A percentile compares a stretch with the other conserved stretches of the same genome.
Conservation (phyloP, 2,113 vertebrate genomes). For the Dinomys branickii region DNA sequence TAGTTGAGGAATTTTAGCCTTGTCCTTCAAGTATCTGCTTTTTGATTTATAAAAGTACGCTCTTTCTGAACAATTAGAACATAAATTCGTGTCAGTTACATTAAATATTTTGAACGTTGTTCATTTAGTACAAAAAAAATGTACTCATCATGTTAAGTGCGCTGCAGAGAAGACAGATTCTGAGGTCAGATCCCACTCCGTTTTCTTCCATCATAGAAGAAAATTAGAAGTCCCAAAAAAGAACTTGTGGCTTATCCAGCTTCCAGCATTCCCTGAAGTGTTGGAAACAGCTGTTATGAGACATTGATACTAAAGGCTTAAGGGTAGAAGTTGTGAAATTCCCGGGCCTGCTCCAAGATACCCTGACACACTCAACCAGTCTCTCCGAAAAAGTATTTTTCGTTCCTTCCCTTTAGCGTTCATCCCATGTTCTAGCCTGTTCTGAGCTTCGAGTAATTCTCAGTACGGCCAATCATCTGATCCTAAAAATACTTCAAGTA, state of each 20-base stretch:
- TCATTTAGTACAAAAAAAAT: conserved; percentile 10
- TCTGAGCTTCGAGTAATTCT: neutral
- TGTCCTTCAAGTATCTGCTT: neutral
- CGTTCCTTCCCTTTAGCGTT: neutral
- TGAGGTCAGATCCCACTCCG: neutral
- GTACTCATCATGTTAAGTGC: neutral
- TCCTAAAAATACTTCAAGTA: neutral
- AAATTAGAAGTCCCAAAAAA: neutral
- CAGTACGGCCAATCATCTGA: neutral
- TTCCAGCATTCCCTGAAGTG: neutral
- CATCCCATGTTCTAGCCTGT: neutral
- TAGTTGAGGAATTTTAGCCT: neutral
- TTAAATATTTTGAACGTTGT: conserved; percentile 29
- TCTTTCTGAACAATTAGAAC: conserved; percentile 42
- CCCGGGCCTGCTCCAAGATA: neutral
- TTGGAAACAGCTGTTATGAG: neutral
- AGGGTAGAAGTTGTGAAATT: neutral
- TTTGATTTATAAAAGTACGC: conserved; percentile 34
- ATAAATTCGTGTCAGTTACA: neutral
- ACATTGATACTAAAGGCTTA: neutral
- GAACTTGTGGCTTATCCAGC: neutral
- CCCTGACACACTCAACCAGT: neutral
- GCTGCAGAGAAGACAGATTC: neutral
- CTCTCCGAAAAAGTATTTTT: neutral
- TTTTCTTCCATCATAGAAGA: conserved; percentile 7